Base-by-base conservation (phyloP, 2,797 vertebrate species). In the Rhynchotus rufescens region DNA sequence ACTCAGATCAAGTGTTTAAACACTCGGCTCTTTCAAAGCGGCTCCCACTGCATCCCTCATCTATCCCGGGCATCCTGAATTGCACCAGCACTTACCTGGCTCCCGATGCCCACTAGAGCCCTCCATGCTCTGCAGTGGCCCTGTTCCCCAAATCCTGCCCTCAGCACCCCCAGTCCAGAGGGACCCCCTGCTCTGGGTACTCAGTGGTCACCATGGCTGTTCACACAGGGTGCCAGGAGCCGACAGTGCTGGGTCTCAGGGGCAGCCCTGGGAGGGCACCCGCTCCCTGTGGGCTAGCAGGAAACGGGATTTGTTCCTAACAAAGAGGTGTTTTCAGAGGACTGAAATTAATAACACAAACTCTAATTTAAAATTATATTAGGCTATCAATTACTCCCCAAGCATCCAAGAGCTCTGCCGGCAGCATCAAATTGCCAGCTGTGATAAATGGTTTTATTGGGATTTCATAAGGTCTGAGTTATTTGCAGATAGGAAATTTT, bases 341-440 rank as follows among this genome's bases (percentile, higher is more conserved):
- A 44, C 68, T 92, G 91, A 89, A 96, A 95, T 96, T 96, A 96
- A 95, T 92, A 96, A 92, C 89, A 86, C 49, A 90, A 89, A 79
- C 81, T 64, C 93, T 95, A 94, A 95, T 97, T 96, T 96, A 95
- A 97, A 97, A 96, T 94, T 96, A 92, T 93, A 94, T 95, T 93
- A 94, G 93, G 78, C 94, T 95, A 97, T 97, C 96, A 96, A 93
- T 97, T 96, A 96, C 91, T 90, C 74, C 56, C 77, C 1, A 7
- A 94, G 84, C 15, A 0, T 85, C 93, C 92, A 67, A 92, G 92
- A 86, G 84, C 86, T 92, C 79, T 6, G 51, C 94, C 95, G 92
- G 93, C 95, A 95, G 72, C 92, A 68, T 96, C 95, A 92, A 94
- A 94, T 95, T 95, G 94, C 95, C 95, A 88, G 94, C 94, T 95